Base-by-base conservation (phyloP, 2,888 invertebrate genomes). In the Phyto melanocephala region DNA sequence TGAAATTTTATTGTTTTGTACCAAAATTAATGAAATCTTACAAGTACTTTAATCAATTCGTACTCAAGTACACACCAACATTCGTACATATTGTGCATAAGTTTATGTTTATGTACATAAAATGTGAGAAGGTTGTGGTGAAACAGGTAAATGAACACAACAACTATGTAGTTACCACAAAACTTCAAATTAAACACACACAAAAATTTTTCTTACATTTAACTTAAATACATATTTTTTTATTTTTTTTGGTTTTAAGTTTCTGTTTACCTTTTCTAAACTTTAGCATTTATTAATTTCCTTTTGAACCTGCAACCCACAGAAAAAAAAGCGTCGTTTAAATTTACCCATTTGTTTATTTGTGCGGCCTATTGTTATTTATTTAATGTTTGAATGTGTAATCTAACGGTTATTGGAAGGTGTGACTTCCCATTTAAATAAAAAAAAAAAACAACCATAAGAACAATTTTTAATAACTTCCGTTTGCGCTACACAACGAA, bases 351-450 rank as follows among this genome's bases (percentile, higher is more conserved):
- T 60, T 76, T 50, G 58, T 20, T 45, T 75, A 47, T 24, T 58
- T 60, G 58, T 13, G 20, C 17, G 2, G 52, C 54, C 0, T 45
- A 10, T 13, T 28, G 13, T 28, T 47, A n/a, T n/a, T 28, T 24
- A 6, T 7, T 17, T 45, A 22, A 45, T 47, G 20, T 47, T 65
- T 17, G 15, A 40, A 13, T 56, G n/a, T 47, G n/a, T 40, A 60
- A 42, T 60, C 35, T 60, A 71, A 75, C 81, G 28, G 78, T 75
- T 82, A 75, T 70, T 71, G 28, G 68, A 71, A 79, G 82, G 82
- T 79, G 82, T 75, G 79, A 79, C 79, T 82, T 79, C 82, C 79
- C 33, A 65, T 70, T 45, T 50, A 17, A 33, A 63, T 42, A 17
- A 37, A 56, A 17, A 8, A 45, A 45, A 17, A 28, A 7, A 60